phyloP scores from a whole-genome alignment of 2,888 invertebrate genomes.

The Cecidostiba fungosa region DNA sequence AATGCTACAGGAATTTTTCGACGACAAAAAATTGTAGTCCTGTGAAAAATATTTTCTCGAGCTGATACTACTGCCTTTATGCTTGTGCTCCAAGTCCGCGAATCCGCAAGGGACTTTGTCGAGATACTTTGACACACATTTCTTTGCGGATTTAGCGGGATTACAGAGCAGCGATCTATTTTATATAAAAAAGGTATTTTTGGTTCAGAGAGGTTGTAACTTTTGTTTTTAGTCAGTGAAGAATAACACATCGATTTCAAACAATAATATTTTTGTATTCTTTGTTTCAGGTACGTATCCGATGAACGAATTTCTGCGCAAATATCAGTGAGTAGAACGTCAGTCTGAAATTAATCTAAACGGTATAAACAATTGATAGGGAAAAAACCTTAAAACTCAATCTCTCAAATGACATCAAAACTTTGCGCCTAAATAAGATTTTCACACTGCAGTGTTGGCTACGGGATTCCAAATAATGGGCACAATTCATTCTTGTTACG shows the following conservation, averaged over 20 bases:
- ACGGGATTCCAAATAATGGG: background rate
- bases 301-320: too few species aligned
- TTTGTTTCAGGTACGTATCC: too few species aligned
- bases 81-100: background rate
- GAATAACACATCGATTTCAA: background rate
- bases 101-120: slow-evolving; percentile 1
- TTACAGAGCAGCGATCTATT: background rate
- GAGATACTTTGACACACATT: slow-evolving; percentile 6
- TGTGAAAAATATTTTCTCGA: slow-evolving; percentile 1
- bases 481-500: background rate
- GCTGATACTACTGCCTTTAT: background rate
- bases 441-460: background rate
- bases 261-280: too few species aligned
- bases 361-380: too few species aligned
- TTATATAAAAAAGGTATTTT: background rate
- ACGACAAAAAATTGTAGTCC: background rate
- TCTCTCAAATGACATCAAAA: background rate
- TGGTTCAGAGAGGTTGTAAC: background rate
- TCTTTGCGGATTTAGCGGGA: slow-evolving; percentile 10
- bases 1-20: background rate
- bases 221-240: background rate
- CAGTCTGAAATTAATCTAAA: too few species aligned
- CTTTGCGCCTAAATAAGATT: background rate
- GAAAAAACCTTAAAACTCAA: too few species aligned
- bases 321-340: too few species aligned